These are phyloP conservation scores for Olivierus martensii DNA, from an alignment of 1,140 invertebrate species.

Conservation along the genomic window DNA sequence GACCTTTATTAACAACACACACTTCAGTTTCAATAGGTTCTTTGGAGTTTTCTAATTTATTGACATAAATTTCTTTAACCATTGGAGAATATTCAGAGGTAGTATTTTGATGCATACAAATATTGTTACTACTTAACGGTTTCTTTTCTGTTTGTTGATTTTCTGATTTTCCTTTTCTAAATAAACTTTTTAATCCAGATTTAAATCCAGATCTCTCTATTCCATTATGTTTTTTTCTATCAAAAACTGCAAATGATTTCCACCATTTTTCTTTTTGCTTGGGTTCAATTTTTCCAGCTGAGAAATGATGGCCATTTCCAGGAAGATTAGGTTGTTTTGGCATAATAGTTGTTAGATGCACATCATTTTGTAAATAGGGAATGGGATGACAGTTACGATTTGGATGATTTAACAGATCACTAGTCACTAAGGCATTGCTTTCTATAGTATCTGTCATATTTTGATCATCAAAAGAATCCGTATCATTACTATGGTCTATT, in stretches of 20 bases:
- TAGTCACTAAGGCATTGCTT: slow-evolving; percentile 28
- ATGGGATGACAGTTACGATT: slow-evolving; percentile 42
- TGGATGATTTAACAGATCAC: slow-evolving; percentile 23
- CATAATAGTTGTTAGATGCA: slow-evolving; percentile 32
- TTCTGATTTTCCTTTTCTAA: too few species aligned
- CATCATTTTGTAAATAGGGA: slow-evolving; percentile 59
- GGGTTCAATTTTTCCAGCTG: neutral
- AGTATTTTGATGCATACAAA: too few species aligned
- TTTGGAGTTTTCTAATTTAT: neutral
- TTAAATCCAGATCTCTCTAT: too few species aligned
- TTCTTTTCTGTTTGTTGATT: too few species aligned
- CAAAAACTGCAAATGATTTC: neutral
- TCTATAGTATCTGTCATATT: slow-evolving; percentile 29
- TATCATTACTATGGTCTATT: slow-evolving; percentile 14
- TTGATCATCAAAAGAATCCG: slow-evolving; percentile 32
- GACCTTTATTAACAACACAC: slow-evolving; percentile 4
- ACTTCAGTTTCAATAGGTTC: slow-evolving; percentile 21
- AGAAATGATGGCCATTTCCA: slow-evolving; percentile 21
- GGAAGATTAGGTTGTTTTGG: slow-evolving; percentile 41
- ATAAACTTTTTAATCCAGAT: too few species aligned
- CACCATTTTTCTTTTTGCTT: neutral
- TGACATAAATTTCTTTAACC: too few species aligned
- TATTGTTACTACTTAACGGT: too few species aligned
- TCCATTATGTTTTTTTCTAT: too few species aligned
- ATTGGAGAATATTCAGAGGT: too few species aligned